Evolutionary conservation across 2,113 vertebrate species (phyloP).

Genomic region (Gobiocypris rarus): DNA sequence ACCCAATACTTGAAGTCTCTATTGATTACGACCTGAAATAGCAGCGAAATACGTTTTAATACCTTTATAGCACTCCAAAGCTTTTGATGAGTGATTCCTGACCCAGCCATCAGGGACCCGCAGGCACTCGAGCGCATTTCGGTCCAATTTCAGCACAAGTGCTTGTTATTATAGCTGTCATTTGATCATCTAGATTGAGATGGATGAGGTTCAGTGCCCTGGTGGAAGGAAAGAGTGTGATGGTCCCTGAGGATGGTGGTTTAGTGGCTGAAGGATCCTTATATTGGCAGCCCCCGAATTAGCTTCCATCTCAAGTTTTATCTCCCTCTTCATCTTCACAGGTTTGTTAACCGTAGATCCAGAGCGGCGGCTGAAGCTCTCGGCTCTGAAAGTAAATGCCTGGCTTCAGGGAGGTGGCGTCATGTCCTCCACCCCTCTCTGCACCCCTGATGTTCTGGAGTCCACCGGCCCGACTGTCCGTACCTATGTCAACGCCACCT

Average conservation of each 20-base stretch:
- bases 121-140: slow-evolving; percentile 15
- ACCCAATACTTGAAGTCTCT: neutral
- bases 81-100: neutral
- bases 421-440: slow-evolving; percentile 87
- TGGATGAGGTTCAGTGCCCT: slow-evolving; percentile 27
- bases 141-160: slow-evolving; percentile 28
- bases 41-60: neutral
- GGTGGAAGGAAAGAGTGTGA: slow-evolving; percentile 12
- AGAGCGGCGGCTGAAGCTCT: slow-evolving; percentile 84
- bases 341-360: slow-evolving; percentile 89
- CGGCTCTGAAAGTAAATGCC: slow-evolving; percentile 83
- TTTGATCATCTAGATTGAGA: slow-evolving; percentile 38
- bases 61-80: neutral
- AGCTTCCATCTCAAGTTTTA: neutral
- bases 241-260: neutral
- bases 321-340: slow-evolving; percentile 52
- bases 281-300: slow-evolving; percentile 7
- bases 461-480: slow-evolving; percentile 86
- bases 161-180: slow-evolving; percentile 34
- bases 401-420: slow-evolving; percentile 87
- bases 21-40: slow-evolving; percentile 12
- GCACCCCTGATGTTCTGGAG: slow-evolving; percentile 89
- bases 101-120: slow-evolving; percentile 2
- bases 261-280: slow-evolving; percentile 18
- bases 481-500: slow-evolving; percentile 88